Evolutionary conservation across 2,113 vertebrate genomes (phyloP).

Genomic region (Pterocles orientalis): DNA sequence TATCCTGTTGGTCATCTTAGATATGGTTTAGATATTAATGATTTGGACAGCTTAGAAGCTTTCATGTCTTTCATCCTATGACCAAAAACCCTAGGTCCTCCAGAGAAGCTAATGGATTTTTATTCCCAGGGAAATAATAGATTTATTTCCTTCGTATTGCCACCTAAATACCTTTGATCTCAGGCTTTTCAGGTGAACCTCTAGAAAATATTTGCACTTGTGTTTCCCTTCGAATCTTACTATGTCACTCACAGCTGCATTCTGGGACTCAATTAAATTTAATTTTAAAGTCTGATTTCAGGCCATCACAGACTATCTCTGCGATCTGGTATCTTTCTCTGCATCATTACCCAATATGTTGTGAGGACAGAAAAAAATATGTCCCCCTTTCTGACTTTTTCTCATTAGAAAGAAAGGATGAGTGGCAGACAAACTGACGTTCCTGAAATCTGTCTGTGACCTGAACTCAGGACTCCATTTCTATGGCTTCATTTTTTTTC

Average conservation of each 20-base stretch:
- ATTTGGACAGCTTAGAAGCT: background rate
- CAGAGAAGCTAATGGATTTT: background rate
- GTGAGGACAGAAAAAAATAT: background rate
- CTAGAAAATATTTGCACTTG: background rate
- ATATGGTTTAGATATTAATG: background rate
- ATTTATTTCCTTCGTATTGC: background rate
- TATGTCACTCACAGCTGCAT: background rate
- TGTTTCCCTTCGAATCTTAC: background rate
- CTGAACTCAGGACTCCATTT: background rate
- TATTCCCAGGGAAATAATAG: background rate
- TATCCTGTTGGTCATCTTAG: background rate
- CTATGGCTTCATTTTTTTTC: background rate
- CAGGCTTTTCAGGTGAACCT: background rate
- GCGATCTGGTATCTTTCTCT: background rate
- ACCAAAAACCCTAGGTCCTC: background rate
- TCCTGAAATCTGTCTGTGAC: background rate
- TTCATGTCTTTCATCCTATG: background rate
- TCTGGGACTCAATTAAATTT: background rate
- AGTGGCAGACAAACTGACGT: background rate
- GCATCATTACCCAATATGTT: background rate
- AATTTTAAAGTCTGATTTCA: slow-evolving; percentile 2
- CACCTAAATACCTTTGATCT: background rate
- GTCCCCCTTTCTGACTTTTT: background rate
- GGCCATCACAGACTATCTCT: background rate
- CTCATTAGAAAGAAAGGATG: background rate